Evolutionary conservation across 2,113 vertebrate species (phyloP), one percentile per base, ranked within the genome.

Genomic region (Dryoscopus gambensis): DNA sequence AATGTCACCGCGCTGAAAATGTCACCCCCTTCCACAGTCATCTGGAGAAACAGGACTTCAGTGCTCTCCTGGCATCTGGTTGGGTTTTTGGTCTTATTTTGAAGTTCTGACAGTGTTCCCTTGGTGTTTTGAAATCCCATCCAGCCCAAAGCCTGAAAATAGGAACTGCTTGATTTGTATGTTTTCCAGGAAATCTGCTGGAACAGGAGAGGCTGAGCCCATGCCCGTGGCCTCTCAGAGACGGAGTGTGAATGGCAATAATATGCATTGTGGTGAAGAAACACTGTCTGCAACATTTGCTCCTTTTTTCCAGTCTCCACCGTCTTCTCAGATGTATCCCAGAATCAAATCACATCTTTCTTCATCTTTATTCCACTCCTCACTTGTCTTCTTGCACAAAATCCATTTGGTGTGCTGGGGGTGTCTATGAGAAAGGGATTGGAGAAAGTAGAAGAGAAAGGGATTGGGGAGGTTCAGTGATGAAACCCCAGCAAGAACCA

Each of bases 1-100:
- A 94, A 90, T 88, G 67, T 90, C 79, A 88, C 75, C 20, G 0
- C 14, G 42, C 75, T 67, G 79, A 92, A 96, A 95, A 95, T 94
- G 85, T 80, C 93, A 94, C 17, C 37, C 50, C 3, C 33, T 91
- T 89, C 86, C 55, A 84, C 2, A 14, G 16, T 90, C 79, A 67
- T 77, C 59, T 89, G 64, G 83, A 87, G 63, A 50, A 89, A 87
- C 0, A 7, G 64, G 59, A 50, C 71, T 92, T 83, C 67, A 73
- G 0, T 5, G 11, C 42, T 88, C 50, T 50, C 64, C 71, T 68
- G 68, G 64, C 86, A 90, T 80, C 64, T 75, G 74, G 47, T 6
- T 75, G 86, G 46, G 33, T 1, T 75, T 92, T 63, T 31, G 21
- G 37, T 62, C 39, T 52, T 75, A 19, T 44, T 84, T 70, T 78